Conservation (phyloP, 2,113 vertebrate species). For the Corythaixoides concolor region DNA sequence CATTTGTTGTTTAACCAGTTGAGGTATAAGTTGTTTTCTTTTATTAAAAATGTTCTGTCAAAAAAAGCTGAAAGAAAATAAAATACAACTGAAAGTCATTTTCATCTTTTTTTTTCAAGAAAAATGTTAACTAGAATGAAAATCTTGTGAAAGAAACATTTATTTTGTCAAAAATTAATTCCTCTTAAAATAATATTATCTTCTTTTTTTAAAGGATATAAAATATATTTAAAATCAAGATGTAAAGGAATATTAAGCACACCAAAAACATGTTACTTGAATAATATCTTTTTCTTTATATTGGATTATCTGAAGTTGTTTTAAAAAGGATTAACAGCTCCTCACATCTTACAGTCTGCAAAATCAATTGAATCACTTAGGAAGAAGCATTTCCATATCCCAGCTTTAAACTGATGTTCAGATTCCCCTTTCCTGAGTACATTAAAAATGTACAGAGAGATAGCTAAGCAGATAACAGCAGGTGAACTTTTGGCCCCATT, state of each 20-base stretch:
- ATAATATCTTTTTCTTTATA: neutral
- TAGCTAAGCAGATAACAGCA: conserved; percentile 58
- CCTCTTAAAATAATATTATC: neutral
- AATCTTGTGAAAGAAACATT: neutral
- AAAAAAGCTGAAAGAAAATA: neutral
- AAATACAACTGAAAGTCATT: neutral
- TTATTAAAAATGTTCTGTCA: neutral
- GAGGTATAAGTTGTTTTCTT: neutral
- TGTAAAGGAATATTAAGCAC: neutral
- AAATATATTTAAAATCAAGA: neutral
- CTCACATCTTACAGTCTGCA: conserved; percentile 15
- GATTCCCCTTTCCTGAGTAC: conserved; percentile 38
- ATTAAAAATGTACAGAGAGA: conserved; percentile 63
- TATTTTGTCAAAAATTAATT: neutral
- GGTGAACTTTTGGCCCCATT: conserved; percentile 61
- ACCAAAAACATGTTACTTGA: neutral
- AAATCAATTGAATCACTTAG: conserved; percentile 47
- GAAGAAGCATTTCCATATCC: conserved; percentile 39
- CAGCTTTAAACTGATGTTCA: conserved; percentile 32
- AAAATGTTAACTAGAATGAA: neutral
- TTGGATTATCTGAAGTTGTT: neutral
- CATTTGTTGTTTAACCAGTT: neutral
- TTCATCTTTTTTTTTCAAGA: neutral
- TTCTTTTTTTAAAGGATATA: neutral
- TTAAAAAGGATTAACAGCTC: conserved; percentile 22